A percentile compares a stretch with the other conserved stretches of the same genome.
These are phyloP conservation scores for Cosmorhoe ocellata DNA, from an alignment of 2,888 invertebrate genomes.

Conservation along the genomic window DNA sequence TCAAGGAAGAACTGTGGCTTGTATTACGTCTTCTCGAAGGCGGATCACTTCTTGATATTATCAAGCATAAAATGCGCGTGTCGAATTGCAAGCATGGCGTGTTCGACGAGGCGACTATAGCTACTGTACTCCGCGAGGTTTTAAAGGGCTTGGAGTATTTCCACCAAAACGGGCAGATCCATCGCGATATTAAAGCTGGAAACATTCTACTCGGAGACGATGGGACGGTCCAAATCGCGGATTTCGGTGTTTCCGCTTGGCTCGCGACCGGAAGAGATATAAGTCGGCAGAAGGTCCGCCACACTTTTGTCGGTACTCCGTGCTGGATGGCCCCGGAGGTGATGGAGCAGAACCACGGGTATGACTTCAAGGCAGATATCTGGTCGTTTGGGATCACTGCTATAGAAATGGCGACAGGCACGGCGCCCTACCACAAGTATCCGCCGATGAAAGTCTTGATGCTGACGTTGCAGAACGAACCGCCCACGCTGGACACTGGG, in stretches of 20 bases:
- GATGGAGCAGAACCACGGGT: conserved; percentile 99
- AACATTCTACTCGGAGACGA: conserved; percentile 98
- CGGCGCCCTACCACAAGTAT: conserved; percentile 99
- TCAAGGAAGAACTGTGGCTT: conserved; percentile 98
- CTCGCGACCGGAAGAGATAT: conserved; percentile 97
- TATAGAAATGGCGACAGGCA: conserved; percentile 99
- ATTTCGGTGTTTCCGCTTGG: conserved; percentile 99
- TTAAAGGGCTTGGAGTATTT: conserved; percentile 99
- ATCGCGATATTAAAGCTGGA: conserved; percentile 85
- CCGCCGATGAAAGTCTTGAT: conserved; percentile 99
- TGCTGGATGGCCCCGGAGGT: conserved; percentile 99
- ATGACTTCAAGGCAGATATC: conserved; percentile 97
- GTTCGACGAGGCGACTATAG: conserved; percentile 98
- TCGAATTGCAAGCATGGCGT: conserved; percentile 97
- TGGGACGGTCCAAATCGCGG: conserved; percentile 98
- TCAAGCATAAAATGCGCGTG: conserved; percentile 97
- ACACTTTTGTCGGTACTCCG: conserved; percentile 99
- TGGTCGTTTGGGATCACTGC: conserved; percentile 97
- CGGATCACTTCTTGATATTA: conserved; percentile 93
- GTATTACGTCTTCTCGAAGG: conserved; percentile 98
- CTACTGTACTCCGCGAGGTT: conserved; percentile 98
- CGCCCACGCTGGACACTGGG: conserved; percentile 97
- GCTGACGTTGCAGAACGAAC: conserved; percentile 99
- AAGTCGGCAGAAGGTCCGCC: conserved; percentile 97
- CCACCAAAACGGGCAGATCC: conserved; percentile 97